phyloP scores from a whole-genome alignment of 2,888 invertebrate species.

The Cosmopolites sordidus region DNA sequence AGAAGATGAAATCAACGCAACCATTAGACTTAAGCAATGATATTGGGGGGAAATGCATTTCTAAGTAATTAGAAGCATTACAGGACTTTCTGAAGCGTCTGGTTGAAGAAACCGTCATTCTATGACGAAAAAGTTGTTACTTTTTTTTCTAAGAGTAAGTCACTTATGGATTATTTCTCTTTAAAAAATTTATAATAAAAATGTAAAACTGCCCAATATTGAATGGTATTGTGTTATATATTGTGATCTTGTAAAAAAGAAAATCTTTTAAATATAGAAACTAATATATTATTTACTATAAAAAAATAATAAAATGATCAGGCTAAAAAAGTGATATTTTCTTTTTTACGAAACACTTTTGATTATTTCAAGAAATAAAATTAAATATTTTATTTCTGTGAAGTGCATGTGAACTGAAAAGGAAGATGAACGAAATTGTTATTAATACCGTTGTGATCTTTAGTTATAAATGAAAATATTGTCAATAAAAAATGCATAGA shows the following conservation, averaged over 20 bases:
- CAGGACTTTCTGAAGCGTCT: too few relatives aligned
- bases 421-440: background rate
- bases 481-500: background rate
- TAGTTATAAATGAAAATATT: background rate
- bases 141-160: too few relatives aligned
- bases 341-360: too few relatives aligned
- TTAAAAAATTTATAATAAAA: too few relatives aligned
- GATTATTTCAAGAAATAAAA: too few relatives aligned
- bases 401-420: background rate
- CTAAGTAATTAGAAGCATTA: background rate
- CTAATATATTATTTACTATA: background rate
- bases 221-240: background rate
- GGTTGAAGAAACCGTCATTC: too few relatives aligned
- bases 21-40: constrained; percentile 44
- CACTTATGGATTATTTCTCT: too few relatives aligned
- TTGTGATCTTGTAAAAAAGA: background rate
- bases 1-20: constrained; percentile 48
- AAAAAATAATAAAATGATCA: background rate
- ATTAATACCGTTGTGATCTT: background rate
- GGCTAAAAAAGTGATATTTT: too few relatives aligned
- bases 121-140: too few relatives aligned
- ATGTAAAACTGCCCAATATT: too few relatives aligned
- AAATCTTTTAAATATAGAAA: background rate
- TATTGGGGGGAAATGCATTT: constrained; percentile 18
- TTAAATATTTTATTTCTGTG: too few relatives aligned